Base-by-base conservation (phyloP, 1,140 invertebrate species). In the Drosophila albomicans region DNA sequence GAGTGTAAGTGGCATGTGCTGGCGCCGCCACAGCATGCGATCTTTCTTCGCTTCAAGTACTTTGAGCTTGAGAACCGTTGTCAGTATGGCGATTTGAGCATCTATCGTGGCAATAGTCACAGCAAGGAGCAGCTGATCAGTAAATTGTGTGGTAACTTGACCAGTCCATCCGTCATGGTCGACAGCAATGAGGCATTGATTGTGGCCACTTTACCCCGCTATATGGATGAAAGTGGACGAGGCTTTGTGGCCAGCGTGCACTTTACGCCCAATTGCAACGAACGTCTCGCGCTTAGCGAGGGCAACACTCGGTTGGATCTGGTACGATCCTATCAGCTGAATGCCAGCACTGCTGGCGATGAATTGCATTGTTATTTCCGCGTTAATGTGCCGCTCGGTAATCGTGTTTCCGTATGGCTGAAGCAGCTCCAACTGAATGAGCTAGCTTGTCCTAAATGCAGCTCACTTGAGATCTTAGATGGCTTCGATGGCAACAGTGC, bases 1-100 rank as follows among this genome's bases (percentile, higher is more conserved):
- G 79, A 62, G n/a, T 98, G 98, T 91, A 94, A 94, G 0, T 98
- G 97, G 97, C 87, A 93, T 45, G 96, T 99, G 49, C 94, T 94
- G 70, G 97, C 97, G 4, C 96, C 96, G 0, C 8, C 81, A 2
- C 94, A 95, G 66, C 95, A 96, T 90, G 94, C 95, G 30, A 93
- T 97, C 6, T 90, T 95, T 30, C 59, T 98, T 6, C 95, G 95
- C 91, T 95, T 95, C 74, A 91, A 94, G 49, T 93, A 93, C 56
- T 93, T 95, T 45, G 82, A 94, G n/a, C 32, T 95, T 28, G 94
- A 95, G 16, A 62, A 63, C 20, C 1, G 0, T 1, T 94, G 94
- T 73, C 35, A 13, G 0, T 91, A 69, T 59, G 95, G 96, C 87
- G 93, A 92, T 62, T 68, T 97, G 0, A 86, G 86, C 1, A 71